Evolutionary conservation across 2,113 vertebrate genomes (phyloP), one percentile per base, ranked within the genome.

Genomic region (Tenebrosternarchus preto): DNA sequence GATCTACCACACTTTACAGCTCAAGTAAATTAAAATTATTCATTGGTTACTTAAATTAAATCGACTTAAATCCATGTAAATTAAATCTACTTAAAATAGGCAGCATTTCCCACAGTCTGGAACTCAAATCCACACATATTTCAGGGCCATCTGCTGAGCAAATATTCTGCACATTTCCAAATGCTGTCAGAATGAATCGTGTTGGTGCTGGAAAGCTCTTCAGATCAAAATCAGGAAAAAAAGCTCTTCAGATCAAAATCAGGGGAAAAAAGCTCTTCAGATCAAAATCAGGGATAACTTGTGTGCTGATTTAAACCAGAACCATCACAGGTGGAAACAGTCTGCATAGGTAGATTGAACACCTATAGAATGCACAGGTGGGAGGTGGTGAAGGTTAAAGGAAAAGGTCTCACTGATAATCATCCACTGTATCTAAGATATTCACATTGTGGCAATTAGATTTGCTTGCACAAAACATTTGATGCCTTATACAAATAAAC

Each of bases 21-120:
- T 29, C 19, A 17, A 55, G 9, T 3, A 73, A 11, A 73, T 57
- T n/a, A 33, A 73, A 33, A 53, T 73, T 73, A 73, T 73, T 73
- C 17, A 59, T 57, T 20, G 57, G 61, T 64, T 64, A 64, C 27
- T 64, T 64, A 15, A 64, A 64, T n/a, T n/a, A n/a, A n/a, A n/a
- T n/a, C n/a, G n/a, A n/a, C n/a, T n/a, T n/a, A n/a, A n/a, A 61
- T 27, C 20, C 16, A 73, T 27, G 19, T 22, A 57, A n/a, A 8
- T 12, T 61, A 31, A 73, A 36, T 22, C 3, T 25, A 2, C 9
- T 66, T 19, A 53, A 64, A 60, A 76, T 66, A 46, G 3, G 50
- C 50, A 76, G 60, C n/a, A 33, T 11, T 12, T n/a, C 29, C 19
- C 20, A 64, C 61, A 64, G 61, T 29, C 25, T 64, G 25, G 24